A percentile compares a stretch with the other conserved stretches of the same genome.
Conservation (phyloP, 2,797 vertebrate genomes). For the Kryptolebias ocellatus region DNA sequence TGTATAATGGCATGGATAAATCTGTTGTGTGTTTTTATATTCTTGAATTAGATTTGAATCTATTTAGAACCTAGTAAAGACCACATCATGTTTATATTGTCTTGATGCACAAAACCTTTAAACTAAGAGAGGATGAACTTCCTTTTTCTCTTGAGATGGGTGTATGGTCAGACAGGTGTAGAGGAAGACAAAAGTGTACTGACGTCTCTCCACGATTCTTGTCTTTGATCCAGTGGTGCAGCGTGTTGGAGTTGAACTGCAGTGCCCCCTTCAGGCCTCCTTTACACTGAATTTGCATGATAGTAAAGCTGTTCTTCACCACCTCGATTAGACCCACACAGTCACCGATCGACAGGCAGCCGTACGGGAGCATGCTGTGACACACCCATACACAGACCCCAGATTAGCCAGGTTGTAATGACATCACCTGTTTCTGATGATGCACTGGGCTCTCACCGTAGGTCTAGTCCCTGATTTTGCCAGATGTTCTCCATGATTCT, state of each 20-base stretch:
- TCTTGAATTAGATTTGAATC: too few species aligned
- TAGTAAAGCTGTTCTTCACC: conserved; percentile 84
- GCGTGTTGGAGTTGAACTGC: conserved; percentile 86
- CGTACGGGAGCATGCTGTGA: conserved; percentile 82
- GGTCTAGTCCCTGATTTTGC: conserved; percentile 84
- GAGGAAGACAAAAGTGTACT: conserved; percentile 35
- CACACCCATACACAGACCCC: conserved; percentile 22
- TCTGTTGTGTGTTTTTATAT: too few species aligned
- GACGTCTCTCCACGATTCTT: conserved; percentile 82
- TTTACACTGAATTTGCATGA: conserved; percentile 92
- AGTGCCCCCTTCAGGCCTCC: conserved; percentile 88
- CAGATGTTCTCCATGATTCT: conserved; percentile 85
- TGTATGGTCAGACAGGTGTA: background rate
- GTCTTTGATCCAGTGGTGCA: conserved; percentile 85
- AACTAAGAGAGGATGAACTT: too few species aligned
- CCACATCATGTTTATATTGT: too few species aligned
- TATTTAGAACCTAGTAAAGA: too few species aligned
- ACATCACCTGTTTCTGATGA: conserved; percentile 21
- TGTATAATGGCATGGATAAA: too few species aligned
- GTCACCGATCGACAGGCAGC: conserved; percentile 84
- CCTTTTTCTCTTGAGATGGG: too few species aligned
- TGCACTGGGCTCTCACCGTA: conserved; percentile 66
- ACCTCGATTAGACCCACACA: conserved; percentile 86
- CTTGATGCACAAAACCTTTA: too few species aligned
- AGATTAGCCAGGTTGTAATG: conserved; percentile 16